Evolutionary conservation across 2,113 vertebrate species (phyloP).

Genomic region (Ailurus styani): DNA sequence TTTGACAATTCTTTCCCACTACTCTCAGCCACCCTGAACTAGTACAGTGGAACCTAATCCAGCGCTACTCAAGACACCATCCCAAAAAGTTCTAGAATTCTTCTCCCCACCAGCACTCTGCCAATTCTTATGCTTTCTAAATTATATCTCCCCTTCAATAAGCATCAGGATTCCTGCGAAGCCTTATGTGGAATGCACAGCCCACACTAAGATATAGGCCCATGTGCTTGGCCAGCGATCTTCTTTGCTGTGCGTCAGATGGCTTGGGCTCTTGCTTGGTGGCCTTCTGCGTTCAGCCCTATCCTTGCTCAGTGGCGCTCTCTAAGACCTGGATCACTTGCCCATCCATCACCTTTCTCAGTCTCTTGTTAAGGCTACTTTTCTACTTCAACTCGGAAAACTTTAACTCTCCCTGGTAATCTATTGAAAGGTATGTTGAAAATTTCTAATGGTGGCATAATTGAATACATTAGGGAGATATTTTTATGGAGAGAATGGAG

Average conservation of each 20-base stretch:
- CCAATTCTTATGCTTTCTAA: not conserved
- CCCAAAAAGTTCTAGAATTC: not conserved
- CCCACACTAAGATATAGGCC: not conserved
- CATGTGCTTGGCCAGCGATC: not conserved
- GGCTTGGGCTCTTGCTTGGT: not conserved
- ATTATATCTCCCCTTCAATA: not conserved
- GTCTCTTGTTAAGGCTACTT: not conserved
- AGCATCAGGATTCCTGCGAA: not conserved
- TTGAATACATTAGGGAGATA: not conserved
- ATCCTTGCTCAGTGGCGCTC: not conserved
- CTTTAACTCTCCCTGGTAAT: not conserved
- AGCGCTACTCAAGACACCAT: not conserved
- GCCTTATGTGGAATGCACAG: not conserved
- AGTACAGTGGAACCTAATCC: not conserved
- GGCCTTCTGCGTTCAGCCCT: not conserved
- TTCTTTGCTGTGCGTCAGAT: not conserved
- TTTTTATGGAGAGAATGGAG: not conserved
- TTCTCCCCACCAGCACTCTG: not conserved
- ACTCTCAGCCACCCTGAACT: not conserved
- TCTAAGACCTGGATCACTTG: accelerated
- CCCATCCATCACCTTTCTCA: not conserved
- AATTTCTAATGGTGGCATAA: not conserved
- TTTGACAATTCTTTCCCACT: not conserved
- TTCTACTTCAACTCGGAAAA: not conserved
- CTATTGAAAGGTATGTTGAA: not conserved